Evolutionary conservation across 2,888 invertebrate species (phyloP).

Genomic region (Athalia cordata): DNA sequence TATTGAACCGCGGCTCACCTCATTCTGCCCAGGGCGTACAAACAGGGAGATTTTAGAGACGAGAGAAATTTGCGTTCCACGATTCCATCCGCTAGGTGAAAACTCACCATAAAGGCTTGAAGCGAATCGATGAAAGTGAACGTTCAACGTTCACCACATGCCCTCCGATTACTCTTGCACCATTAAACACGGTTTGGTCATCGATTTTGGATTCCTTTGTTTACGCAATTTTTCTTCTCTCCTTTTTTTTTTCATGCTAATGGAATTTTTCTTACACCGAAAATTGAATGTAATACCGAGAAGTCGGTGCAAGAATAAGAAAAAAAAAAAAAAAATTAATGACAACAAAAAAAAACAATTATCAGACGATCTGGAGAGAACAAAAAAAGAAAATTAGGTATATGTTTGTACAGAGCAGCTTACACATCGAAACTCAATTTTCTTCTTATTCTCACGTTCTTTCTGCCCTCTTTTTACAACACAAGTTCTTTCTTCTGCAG

Average conservation of each 20-base stretch:
- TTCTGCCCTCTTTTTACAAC: not conserved
- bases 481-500: not conserved
- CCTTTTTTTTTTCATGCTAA: no score
- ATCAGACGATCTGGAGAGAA: not conserved
- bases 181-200: not conserved
- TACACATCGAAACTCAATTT: not conserved
- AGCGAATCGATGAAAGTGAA: constrained; percentile 19
- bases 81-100: constrained; percentile 28
- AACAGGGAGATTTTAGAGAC: constrained; percentile 2
- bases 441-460: not conserved
- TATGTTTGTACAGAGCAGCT: not conserved
- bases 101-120: constrained; percentile 8
- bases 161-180: not conserved
- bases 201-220: not conserved
- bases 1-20: not conserved
- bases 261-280: no score
- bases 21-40: constrained; percentile 16
- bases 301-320: not conserved
- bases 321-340: not conserved
- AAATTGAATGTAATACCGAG: not conserved
- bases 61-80: constrained; percentile 31
- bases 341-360: not conserved
- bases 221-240: no score
- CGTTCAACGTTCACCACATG: not conserved
- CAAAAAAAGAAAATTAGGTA: not conserved